Conservation (phyloP, 2,113 vertebrate genomes). For the Aptenodytes patagonicus region DNA sequence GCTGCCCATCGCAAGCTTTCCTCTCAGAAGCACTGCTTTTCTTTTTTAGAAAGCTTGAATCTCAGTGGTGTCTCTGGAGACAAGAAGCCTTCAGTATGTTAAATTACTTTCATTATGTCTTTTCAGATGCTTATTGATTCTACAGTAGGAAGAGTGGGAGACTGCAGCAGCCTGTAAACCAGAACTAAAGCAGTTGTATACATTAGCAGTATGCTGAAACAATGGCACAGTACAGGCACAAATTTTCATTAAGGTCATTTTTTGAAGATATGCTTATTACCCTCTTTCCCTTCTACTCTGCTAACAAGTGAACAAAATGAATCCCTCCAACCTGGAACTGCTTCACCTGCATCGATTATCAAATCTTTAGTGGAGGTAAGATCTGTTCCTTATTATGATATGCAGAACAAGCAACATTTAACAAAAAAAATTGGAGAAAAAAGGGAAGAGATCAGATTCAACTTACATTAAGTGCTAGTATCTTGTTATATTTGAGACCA, state of each 20-base stretch:
- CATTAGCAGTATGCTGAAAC: slow-evolving; percentile 77
- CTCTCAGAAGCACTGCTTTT: slow-evolving; percentile 70
- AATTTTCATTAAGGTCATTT: slow-evolving; percentile 77
- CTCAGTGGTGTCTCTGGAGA: slow-evolving; percentile 77
- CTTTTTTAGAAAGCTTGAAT: slow-evolving; percentile 71
- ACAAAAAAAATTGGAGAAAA: slow-evolving; percentile 19
- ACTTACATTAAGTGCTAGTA: slow-evolving; percentile 45
- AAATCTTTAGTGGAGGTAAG: slow-evolving; percentile 80
- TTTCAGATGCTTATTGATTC: slow-evolving; percentile 82
- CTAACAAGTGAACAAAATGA: slow-evolving; percentile 81
- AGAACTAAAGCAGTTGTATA: slow-evolving; percentile 72
- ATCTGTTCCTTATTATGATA: slow-evolving; percentile 72
- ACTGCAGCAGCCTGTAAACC: slow-evolving; percentile 77
- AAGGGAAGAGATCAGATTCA: neutral
- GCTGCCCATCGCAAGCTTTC: slow-evolving; percentile 76
- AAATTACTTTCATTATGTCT: slow-evolving; percentile 83
- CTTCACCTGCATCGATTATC: slow-evolving; percentile 73
- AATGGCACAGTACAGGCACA: slow-evolving; percentile 77
- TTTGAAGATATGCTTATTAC: slow-evolving; percentile 70
- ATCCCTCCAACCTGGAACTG: slow-evolving; percentile 74
- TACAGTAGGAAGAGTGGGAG: slow-evolving; percentile 75
- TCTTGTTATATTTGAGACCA: slow-evolving; percentile 22
- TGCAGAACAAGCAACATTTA: slow-evolving; percentile 52
- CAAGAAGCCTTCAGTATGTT: slow-evolving; percentile 80
- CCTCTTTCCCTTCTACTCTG: slow-evolving; percentile 72